phyloP scores from a whole-genome alignment of 2,888 invertebrate species.

The Chalcis sispes region DNA sequence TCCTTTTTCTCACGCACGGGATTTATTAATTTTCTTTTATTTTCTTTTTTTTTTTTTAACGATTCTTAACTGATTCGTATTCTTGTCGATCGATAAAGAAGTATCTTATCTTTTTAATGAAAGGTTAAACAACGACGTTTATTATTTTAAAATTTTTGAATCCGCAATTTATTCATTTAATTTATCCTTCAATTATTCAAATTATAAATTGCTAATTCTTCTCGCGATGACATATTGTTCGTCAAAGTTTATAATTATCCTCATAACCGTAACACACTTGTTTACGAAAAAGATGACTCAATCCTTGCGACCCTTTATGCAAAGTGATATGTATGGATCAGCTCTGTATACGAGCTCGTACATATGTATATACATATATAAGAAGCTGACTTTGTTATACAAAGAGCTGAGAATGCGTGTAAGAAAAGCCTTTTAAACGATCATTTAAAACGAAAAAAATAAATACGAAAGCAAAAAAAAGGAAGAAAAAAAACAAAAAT shows the following conservation, averaged over 20 bases:
- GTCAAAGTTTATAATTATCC: neutral
- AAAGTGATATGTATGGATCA: too few species aligned
- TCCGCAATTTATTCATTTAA: too few species aligned
- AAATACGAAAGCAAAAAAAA: neutral
- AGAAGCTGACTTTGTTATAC: too few species aligned
- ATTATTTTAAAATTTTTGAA: neutral
- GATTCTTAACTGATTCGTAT: too few species aligned
- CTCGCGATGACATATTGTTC: too few species aligned
- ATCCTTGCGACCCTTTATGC: neutral
- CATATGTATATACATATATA: too few species aligned
- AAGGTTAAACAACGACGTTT: neutral
- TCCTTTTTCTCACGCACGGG: neutral
- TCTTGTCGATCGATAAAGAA: too few species aligned
- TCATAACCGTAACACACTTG: neutral
- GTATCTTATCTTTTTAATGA: neutral
- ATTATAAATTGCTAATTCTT: too few species aligned
- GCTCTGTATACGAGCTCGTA: too few species aligned
- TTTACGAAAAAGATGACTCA: neutral
- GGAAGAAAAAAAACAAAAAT: constrained; percentile 1
- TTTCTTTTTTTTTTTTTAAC: too few species aligned
- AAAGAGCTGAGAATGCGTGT: constrained; percentile 4
- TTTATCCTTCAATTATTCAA: too few species aligned
- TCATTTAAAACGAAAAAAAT: constrained; percentile 17
- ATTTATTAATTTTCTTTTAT: too few species aligned
- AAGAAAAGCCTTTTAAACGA: constrained; percentile 21